Conservation (phyloP, 2,888 invertebrate species). For the Eristalis intricaria region DNA sequence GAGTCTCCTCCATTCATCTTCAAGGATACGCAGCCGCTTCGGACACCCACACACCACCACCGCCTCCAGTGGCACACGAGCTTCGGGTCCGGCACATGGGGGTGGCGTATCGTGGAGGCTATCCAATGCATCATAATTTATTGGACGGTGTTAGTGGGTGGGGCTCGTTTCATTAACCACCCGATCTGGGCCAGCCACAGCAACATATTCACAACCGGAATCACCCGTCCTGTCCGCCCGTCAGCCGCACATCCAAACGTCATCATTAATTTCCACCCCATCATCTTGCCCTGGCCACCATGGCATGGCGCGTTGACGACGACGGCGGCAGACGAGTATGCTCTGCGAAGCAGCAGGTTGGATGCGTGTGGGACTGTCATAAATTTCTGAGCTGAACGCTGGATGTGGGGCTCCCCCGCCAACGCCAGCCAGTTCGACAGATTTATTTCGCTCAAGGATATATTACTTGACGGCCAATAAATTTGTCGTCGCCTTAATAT, state of each 20-base stretch:
- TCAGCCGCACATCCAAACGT: constrained; percentile 6
- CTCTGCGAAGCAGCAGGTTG: constrained; percentile 3
- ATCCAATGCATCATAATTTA: constrained; percentile 48
- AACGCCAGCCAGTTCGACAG: constrained; percentile 38
- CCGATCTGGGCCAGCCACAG: not conserved
- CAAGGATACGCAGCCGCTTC: constrained; percentile 42
- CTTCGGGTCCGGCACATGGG: not conserved
- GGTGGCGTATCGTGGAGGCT: not conserved
- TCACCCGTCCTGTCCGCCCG: not conserved
- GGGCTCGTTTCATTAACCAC: constrained; percentile 53
- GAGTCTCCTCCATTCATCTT: constrained; percentile 43
- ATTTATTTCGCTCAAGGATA: constrained; percentile 60
- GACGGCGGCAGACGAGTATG: not conserved
- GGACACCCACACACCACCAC: not conserved
- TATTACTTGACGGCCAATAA: constrained; percentile 67
- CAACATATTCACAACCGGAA: constrained; percentile 32
- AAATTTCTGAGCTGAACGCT: constrained; percentile 45
- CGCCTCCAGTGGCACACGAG: not conserved
- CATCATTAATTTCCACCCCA: constrained; percentile 58
- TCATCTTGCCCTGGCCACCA: not conserved
- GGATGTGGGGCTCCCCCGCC: not conserved
- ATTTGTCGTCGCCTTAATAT: constrained; percentile 67
- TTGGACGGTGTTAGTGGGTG: constrained; percentile 24
- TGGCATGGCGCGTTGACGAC: not conserved
- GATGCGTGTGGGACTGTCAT: constrained; percentile 52